phyloP scores from a whole-genome alignment of 2,113 vertebrate species.

The Colistium nudipinnis region DNA sequence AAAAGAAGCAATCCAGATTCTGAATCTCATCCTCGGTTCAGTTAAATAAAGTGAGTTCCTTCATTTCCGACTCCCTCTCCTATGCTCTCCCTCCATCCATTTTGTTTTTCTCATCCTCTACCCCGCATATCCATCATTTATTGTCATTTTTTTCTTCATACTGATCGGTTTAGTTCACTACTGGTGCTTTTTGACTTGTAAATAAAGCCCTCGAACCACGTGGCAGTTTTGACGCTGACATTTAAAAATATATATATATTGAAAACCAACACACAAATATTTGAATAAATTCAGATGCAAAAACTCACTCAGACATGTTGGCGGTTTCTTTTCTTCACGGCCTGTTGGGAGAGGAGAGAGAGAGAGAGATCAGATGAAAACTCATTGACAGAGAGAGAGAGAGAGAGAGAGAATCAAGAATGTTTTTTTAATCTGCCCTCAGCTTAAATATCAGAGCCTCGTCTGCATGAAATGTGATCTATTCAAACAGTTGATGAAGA shows the following conservation, averaged over 20 bases:
- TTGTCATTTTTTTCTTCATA: neutral
- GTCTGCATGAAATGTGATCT: slow-evolving; percentile 23
- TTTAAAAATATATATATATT: too few species aligned
- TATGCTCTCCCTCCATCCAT: neutral
- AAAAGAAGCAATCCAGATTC: too few species aligned
- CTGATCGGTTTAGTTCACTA: too few species aligned
- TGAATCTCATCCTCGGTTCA: too few species aligned
- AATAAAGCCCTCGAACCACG: too few species aligned
- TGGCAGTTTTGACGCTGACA: too few species aligned
- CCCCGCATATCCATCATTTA: neutral
- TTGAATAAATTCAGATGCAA: neutral
- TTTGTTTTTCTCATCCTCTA: neutral
- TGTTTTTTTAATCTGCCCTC: slow-evolving; percentile 1
- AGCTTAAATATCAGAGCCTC: slow-evolving; percentile 26
- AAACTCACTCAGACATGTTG: slow-evolving; percentile 84
- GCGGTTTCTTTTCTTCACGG: slow-evolving; percentile 51
- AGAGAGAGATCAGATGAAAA: slow-evolving; percentile 16
- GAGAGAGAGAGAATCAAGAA: slow-evolving; percentile 60
- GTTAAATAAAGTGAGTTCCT: too few species aligned
- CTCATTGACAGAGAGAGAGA: slow-evolving; percentile 57
- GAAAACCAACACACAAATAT: too few species aligned
- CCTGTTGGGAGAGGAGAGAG: slow-evolving; percentile 39
- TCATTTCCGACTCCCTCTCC: too few species aligned
- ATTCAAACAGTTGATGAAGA: slow-evolving; percentile 26
- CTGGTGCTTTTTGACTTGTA: too few species aligned